phyloP scores from a whole-genome alignment of 53 echinoderm and acorn worm species.

The Pentamera pediparva region DNA sequence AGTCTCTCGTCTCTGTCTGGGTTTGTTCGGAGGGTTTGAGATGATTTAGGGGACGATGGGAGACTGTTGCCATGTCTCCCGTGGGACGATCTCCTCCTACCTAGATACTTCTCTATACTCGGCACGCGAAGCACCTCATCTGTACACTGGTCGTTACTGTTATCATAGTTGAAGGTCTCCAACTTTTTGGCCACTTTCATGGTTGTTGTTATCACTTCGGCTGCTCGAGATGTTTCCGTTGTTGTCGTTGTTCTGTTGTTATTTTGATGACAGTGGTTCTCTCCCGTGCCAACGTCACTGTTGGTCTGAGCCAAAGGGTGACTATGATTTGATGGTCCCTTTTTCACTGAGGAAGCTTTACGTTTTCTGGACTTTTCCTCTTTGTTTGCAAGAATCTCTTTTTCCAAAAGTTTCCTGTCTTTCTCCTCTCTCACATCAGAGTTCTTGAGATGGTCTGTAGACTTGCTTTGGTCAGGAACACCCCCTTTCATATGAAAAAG shows the following conservation, averaged over 20 bases:
- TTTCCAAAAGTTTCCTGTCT: neutral
- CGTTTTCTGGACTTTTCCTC: constrained; percentile 13
- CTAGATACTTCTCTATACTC: constrained; percentile 6
- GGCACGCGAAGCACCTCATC: constrained; percentile 17
- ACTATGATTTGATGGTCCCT: neutral
- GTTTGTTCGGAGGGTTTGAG: neutral
- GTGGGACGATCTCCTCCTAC: constrained; percentile 1
- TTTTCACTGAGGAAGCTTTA: neutral
- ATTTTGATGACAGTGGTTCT: neutral
- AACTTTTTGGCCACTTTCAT: constrained; percentile 21
- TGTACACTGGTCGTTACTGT: constrained; percentile 10
- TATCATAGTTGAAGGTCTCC: constrained; percentile 30
- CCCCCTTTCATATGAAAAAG: no score
- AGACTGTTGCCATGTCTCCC: constrained; percentile 8
- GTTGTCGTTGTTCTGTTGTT: no score
- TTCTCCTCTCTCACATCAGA: no score
- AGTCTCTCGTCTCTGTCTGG: constrained; percentile 5
- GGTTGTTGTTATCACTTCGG: neutral
- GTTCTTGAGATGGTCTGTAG: no score
- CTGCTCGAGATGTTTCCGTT: no score
- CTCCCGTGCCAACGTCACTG: neutral
- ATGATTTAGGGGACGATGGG: constrained; percentile 18
- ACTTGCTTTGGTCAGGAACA: no score
- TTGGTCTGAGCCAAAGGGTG: neutral
- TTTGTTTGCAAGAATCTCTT: no score